Conservation (phyloP, 2,888 invertebrate genomes). For the Tenodera sinensis region DNA sequence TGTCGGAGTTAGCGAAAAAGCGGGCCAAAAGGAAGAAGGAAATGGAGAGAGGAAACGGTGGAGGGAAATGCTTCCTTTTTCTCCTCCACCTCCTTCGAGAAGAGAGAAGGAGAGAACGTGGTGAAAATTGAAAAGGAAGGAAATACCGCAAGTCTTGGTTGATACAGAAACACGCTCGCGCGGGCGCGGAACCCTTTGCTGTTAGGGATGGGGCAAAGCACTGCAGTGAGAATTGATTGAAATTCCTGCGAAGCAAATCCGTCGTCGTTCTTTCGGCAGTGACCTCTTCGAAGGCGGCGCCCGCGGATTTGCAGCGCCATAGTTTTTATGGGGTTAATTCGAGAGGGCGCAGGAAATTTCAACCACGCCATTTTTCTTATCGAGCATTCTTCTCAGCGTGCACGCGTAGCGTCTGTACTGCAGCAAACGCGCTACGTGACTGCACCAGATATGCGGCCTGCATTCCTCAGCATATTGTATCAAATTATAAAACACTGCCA, state of each 20-base stretch:
- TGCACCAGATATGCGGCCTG: not conserved
- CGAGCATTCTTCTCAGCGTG: not conserved
- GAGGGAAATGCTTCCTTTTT: not conserved
- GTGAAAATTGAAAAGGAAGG: not conserved
- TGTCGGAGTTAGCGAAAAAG: slow-evolving; percentile 2
- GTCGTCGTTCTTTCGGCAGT: not conserved
- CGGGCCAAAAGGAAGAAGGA: not conserved
- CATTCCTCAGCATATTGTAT: not conserved
- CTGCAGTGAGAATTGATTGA: slow-evolving; percentile 24
- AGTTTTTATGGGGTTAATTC: not conserved
- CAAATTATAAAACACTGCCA: too few relatives aligned
- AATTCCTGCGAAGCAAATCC: slow-evolving; percentile 27
- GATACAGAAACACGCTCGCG: not conserved
- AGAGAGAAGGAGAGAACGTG: not conserved
- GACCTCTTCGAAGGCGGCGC: not conserved
- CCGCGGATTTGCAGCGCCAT: not conserved
- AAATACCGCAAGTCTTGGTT: not conserved
- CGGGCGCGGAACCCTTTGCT: not conserved
- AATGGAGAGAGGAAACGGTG: not conserved
- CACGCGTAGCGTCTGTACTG: not conserved
- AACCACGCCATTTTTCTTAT: not conserved
- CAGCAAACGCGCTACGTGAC: not conserved
- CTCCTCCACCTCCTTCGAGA: not conserved
- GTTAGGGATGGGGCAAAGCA: not conserved
- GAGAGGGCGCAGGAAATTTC: not conserved